Base-by-base conservation (phyloP, 2,797 vertebrate genomes). In the Balearica regulorum region DNA sequence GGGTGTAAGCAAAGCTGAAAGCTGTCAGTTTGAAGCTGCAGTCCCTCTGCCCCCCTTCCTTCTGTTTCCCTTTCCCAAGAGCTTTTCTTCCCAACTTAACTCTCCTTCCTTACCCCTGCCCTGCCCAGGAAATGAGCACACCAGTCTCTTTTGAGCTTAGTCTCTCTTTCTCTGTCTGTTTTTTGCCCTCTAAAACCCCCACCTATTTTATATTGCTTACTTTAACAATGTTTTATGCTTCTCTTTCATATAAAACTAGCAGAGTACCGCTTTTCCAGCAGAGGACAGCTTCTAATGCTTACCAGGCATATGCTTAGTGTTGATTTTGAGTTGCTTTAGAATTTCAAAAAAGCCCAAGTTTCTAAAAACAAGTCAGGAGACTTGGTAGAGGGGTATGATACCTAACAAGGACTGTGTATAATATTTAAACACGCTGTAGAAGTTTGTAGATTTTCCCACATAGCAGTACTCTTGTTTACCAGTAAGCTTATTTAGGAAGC, bases 51-150 rank as follows among this genome's bases (percentile, higher is more conserved):
- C n/a, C 29, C 8, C 5, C 13, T 65, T 41, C 12, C 11, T 65
- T 46, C 12, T 49, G 16, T 24, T 66, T 79, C 22, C 8, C 1
- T 54, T 3, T 0, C 0, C 53, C 2, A 10, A 25, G 16, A 22
- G 70, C 29, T 57, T 33, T 70, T 78, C 28, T 53, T 53, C 11
- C 33, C 31, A 39, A 14, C 21, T 79, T 73, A 43, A 6, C 13
- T 51, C 25, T 60, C 16, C 18, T 83, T 55, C 16, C 1, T 39
- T 71, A 20, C 12, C 17, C 25, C 1, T 2, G 41, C 48, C 61
- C 57, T 82, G 31, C 71, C 21, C 12, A 37, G 22, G 49, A 48
- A 79, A 41, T 39, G 20, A 75, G 15, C 18, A 19, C 22, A 19
- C 11, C 16, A 41, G 2, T 25, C 28, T 87, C 24, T 33, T 44